These are phyloP conservation scores for Sphenodon punctatus DNA, from an alignment of 2,797 vertebrate species.

Conservation along the genomic window DNA sequence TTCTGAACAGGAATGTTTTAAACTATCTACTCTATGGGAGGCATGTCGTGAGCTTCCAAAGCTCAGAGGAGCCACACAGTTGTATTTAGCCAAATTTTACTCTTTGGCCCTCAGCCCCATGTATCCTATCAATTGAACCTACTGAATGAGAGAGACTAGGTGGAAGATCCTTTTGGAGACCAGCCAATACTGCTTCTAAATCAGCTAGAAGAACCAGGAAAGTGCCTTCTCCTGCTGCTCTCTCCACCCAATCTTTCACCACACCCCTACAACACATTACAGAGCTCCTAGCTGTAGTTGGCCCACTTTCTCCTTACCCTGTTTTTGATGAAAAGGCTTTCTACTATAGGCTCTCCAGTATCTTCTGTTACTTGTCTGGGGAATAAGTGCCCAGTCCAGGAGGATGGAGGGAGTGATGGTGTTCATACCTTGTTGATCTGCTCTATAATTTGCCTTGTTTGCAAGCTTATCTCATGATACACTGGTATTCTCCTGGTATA, in stretches of 20 bases:
- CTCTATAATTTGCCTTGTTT: neutral
- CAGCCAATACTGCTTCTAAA: neutral
- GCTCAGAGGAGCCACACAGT: neutral
- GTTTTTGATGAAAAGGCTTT: neutral
- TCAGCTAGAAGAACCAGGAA: neutral
- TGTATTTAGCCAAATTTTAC: neutral
- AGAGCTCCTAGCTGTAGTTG: neutral
- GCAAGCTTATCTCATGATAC: neutral
- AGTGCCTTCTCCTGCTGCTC: neutral
- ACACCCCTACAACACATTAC: neutral
- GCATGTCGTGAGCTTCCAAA: neutral
- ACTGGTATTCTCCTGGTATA: neutral
- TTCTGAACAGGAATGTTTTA: neutral
- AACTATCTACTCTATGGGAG: neutral
- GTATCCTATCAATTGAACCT: neutral
- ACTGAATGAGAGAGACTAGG: neutral
- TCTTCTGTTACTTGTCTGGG: neutral
- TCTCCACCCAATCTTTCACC: neutral
- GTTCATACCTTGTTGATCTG: neutral
- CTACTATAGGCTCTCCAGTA: neutral
- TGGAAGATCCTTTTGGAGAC: neutral
- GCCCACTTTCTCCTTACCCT: accelerated
- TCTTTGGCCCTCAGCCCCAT: neutral
- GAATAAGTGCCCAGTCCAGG: neutral
- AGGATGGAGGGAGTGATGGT: neutral